Evolutionary conservation across 1,140 invertebrate species (phyloP).

Genomic region (Anthonomus grandis): DNA sequence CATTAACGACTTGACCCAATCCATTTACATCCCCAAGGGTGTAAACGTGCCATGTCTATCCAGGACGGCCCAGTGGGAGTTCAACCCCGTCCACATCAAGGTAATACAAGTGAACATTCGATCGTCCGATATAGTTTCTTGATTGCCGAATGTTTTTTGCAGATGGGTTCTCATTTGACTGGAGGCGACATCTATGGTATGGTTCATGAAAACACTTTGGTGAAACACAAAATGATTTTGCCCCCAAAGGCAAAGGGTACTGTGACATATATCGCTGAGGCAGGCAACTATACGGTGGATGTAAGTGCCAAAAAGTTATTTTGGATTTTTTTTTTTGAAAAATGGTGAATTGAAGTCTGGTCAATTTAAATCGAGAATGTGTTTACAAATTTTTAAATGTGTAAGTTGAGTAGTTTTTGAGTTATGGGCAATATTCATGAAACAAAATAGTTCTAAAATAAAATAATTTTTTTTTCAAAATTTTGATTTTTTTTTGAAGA

Average conservation of each 20-base stretch:
- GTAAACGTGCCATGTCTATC: constrained; percentile 90
- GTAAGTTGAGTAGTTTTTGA: no score
- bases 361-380: no score
- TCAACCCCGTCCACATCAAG: constrained; percentile 83
- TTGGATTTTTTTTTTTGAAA: constrained; percentile 3
- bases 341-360: background rate
- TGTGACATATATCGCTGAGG: constrained; percentile 90
- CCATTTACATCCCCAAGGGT: constrained; percentile 99
- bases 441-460: no score
- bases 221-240: constrained; percentile 95
- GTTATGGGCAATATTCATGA: no score
- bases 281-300: constrained; percentile 91
- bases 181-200: constrained; percentile 96
- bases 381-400: no score
- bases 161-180: constrained; percentile 93
- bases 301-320: constrained; percentile 62
- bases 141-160: no score
- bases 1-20: constrained; percentile 89
- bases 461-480: no score
- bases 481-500: no score
- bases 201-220: constrained; percentile 95
- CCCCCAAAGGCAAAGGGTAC: constrained; percentile 94
- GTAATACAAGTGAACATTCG: no score
- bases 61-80: constrained; percentile 87
- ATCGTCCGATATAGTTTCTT: no score